Evolutionary conservation across 2,888 invertebrate genomes (phyloP), one percentile per base, ranked within the genome.

Genomic region (Ceriagrion tenellum): DNA sequence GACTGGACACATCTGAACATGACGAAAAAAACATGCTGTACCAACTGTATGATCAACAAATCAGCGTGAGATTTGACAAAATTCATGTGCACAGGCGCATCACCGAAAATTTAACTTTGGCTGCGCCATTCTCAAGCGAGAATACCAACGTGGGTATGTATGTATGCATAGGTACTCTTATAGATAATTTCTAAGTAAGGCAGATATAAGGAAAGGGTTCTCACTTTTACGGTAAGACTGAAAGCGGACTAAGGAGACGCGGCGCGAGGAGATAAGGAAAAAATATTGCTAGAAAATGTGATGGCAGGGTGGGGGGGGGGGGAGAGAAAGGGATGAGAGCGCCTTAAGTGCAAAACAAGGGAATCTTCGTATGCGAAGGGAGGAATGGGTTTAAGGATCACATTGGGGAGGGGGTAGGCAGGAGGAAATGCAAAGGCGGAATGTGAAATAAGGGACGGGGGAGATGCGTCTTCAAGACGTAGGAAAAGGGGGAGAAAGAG

Each of bases 231-330:
- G 81, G 81, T 35, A 16, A 81, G 81, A 69, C 69, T 10, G 69
- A 69, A 47, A 47, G 47, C 4, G 47, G 47, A 47, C 2, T 47
- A 47, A n/a, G n/a, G 26, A n/a, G 69, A 81, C 35, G 35, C 81
- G 30, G 81, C 30, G 88, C 20, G 89, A 89, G 55, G 23, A 55
- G 89, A 89, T 89, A 89, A 55, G 55, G 89, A 55, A 55, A 89
- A 55, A 47, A 55, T 47, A 55, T 26, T 47, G 89, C 47, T 47
- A 55, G 89, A 55, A 55, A 81, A 81, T 81, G 81, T 16, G 30
- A 35, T 81, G 69, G 12, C 10, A 18, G 26, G n/a, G n/a, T 8
- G 1, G 23, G 69, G n/a, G 8, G 23, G n/a, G n/a, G 23, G 74
- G 74, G 69, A 26, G 23, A 8, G 69, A n/a, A n/a, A 69, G 69